Conservation (phyloP, 2,888 invertebrate species). For the Listrodromus nycthemerus region DNA sequence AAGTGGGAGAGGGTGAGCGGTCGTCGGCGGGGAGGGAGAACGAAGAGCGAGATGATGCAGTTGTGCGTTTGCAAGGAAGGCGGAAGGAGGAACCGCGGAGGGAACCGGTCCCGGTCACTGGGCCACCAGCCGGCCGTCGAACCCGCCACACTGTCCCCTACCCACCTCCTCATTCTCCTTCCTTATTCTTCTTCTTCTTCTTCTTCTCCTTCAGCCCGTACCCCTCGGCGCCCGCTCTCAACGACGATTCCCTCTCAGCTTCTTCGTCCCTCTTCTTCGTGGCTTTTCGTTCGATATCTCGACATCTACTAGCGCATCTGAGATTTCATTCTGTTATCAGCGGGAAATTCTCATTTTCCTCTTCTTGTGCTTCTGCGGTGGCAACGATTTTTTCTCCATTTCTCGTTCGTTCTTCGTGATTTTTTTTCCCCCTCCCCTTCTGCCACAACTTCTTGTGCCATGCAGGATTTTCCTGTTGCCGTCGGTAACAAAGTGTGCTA, state of each 20-base stretch:
- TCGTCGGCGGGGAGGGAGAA: constrained; percentile 61
- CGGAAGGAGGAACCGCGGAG: constrained; percentile 84
- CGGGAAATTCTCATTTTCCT: not conserved
- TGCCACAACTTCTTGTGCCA: constrained; percentile 25
- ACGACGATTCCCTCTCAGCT: constrained; percentile 60
- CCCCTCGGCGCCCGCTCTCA: constrained; percentile 58
- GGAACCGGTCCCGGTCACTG: constrained; percentile 85
- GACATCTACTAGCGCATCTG: constrained; percentile 34
- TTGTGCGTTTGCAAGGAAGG: constrained; percentile 85
- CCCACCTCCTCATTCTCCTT: constrained; percentile 72
- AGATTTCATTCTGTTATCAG: constrained; percentile 41
- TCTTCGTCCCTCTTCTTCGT: constrained; percentile 57
- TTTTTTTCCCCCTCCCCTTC: not conserved
- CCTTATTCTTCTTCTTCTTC: constrained; percentile 59
- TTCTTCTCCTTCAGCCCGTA: constrained; percentile 45
- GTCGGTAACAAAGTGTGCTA: not conserved
- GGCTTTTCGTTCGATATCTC: constrained; percentile 30
- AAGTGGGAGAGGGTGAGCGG: constrained; percentile 34
- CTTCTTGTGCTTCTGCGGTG: not conserved
- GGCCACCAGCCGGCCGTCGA: constrained; percentile 85
- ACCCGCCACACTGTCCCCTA: constrained; percentile 82
- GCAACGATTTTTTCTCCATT: constrained; percentile 1
- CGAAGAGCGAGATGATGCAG: constrained; percentile 82
- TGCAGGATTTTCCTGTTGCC: constrained; percentile 10
- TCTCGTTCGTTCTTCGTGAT: constrained; percentile 8